phyloP scores from a whole-genome alignment of 2,113 vertebrate genomes.

The Xiphophorus hellerii region DNA sequence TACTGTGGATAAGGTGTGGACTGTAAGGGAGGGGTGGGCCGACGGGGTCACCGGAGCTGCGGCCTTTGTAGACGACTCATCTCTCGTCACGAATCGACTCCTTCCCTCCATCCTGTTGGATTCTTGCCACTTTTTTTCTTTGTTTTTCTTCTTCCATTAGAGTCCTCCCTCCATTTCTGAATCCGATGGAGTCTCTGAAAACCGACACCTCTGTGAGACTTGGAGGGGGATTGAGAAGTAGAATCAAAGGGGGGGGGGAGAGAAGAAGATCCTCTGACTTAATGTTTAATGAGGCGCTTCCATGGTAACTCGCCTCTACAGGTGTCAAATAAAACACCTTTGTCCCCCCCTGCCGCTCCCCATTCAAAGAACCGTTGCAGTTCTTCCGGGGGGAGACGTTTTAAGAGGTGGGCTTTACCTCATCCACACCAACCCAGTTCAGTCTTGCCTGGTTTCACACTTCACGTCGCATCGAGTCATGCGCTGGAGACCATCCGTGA shows the following conservation, averaged over 20 bases:
- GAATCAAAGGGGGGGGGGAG: slow-evolving; percentile 6
- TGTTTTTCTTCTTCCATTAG: not conserved
- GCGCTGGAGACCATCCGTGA: slow-evolving; percentile 40
- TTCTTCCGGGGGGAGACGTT: not conserved
- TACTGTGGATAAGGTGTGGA: slow-evolving; percentile 20
- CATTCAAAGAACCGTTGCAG: slow-evolving; percentile 34
- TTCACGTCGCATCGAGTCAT: slow-evolving; percentile 24
- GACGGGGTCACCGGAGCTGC: slow-evolving; percentile 42
- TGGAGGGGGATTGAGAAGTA: slow-evolving; percentile 4
- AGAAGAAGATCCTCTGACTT: slow-evolving; percentile 23
- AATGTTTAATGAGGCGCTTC: slow-evolving; percentile 69
- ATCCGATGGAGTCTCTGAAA: slow-evolving; percentile 60
- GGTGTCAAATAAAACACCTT: slow-evolving; percentile 68
- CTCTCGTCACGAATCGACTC: slow-evolving; percentile 20
- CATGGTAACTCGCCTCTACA: slow-evolving; percentile 63
- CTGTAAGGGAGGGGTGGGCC: slow-evolving; percentile 15
- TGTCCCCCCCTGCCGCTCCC: not conserved
- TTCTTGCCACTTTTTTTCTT: slow-evolving; percentile 1
- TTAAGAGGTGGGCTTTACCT: slow-evolving; percentile 3
- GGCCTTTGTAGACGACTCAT: slow-evolving; percentile 28
- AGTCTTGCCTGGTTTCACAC: slow-evolving; percentile 45
- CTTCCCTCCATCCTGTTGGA: not conserved
- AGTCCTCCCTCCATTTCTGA: slow-evolving; percentile 6
- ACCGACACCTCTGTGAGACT: slow-evolving; percentile 70
- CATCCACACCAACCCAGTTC: slow-evolving; percentile 5